A percentile compares a stretch with the other conserved stretches of the same genome.
Evolutionary conservation across 2,113 vertebrate species (phyloP).

Genomic region (Siniperca knerii): DNA sequence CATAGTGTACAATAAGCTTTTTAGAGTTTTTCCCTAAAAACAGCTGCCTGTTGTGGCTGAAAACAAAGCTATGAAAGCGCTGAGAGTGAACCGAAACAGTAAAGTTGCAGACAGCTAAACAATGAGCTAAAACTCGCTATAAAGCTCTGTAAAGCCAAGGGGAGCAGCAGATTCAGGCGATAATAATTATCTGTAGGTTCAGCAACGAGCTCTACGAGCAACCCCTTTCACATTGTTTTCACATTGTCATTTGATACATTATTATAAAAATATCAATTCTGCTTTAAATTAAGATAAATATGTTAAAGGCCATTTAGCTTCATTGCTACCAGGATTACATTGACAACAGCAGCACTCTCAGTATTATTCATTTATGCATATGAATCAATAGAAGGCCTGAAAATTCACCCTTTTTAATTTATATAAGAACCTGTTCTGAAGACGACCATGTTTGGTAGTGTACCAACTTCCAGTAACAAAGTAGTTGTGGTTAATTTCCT

Average conservation of each 20-base stretch:
- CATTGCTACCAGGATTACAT: background rate
- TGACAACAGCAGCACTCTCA: constrained; percentile 4
- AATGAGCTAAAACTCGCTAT: background rate
- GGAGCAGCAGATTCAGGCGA: background rate
- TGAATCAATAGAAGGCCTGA: constrained; percentile 9
- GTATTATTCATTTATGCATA: constrained; percentile 4
- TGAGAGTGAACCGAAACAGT: background rate
- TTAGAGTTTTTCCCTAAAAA: background rate
- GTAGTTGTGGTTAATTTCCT: constrained; percentile 25
- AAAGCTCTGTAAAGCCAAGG: background rate
- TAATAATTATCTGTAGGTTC: background rate
- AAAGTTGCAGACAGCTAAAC: background rate
- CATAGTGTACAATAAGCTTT: too few species aligned
- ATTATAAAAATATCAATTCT: background rate
- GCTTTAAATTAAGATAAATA: background rate
- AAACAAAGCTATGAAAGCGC: background rate
- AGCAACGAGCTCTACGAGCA: background rate
- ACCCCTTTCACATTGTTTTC: background rate
- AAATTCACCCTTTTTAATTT: background rate
- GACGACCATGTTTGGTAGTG: background rate
- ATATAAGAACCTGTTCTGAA: background rate
- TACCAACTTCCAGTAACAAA: background rate
- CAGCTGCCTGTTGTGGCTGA: too few species aligned
- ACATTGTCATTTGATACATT: background rate
- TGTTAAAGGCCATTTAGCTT: background rate